Base-by-base conservation (phyloP, 2,113 vertebrate genomes). In the Brachypodius melanocephalos region DNA sequence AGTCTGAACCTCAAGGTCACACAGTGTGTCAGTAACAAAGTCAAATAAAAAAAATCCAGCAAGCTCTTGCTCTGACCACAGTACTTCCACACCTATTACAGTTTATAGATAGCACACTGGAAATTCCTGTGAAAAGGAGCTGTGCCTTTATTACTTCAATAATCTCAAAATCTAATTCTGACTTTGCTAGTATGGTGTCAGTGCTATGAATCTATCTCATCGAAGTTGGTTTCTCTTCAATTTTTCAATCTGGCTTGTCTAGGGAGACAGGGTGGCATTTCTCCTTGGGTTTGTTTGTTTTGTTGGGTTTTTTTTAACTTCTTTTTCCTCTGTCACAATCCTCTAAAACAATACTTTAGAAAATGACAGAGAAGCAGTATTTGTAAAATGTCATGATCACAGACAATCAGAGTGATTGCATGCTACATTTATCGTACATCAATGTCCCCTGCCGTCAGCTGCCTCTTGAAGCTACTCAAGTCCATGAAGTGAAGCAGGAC, bases 311-410 rank as follows among this genome's bases (percentile, higher is more conserved):
- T 34, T 26, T 62, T 46, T 68, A 43, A 40, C 93, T 95, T 92
- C 48, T 89, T 95, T 97, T 97, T 84, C 78, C 89, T 96, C 95
- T 97, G 96, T 90, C 96, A 95, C 75, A 96, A 93, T 89, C 88
- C 81, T 94, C 86, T 84, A 82, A 94, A 97, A 95, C 93, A 97
- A 97, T 93, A 89, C 91, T 97, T 98, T 97, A 96, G 91, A 92
- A 98, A 97, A 97, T 97, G 97, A 98, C 97, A 97, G 96, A 93
- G 85, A 97, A 97, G 95, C 85, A 93, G 71, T 31, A 83, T 92
- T 96, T 96, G 94, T 97, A 84, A 97, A 98, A 97, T 98, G 97
- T 96, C 96, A 97, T 63, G 93, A 96, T 97, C 94, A 96, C 94
- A 95, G 97, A 75, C 95, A 95, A 96, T 97, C 95, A 87, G 89